Evolutionary conservation across 2,797 vertebrate species (phyloP).

Genomic region (Hyperoplus immaculatus): DNA sequence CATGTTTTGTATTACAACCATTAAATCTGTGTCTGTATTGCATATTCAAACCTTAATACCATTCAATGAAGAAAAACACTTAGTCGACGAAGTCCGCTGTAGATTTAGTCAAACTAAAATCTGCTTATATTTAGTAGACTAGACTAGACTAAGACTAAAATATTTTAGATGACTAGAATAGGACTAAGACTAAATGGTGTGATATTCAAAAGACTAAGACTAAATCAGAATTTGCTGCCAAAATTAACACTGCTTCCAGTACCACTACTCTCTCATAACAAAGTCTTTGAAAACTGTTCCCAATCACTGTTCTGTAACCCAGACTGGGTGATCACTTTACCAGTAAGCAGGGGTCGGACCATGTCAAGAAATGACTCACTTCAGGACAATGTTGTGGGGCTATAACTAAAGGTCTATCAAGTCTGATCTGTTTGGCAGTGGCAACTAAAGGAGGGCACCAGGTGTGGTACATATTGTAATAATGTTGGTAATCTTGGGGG

Average conservation of each 20-base stretch:
- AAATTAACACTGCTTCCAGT: neutral
- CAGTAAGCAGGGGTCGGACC: constrained; percentile 15
- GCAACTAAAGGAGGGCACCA: neutral
- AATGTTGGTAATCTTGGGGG: neutral
- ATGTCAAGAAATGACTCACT: constrained; percentile 37
- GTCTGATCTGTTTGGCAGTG: constrained; percentile 21
- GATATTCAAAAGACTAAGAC: too few species aligned
- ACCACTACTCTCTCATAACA: neutral
- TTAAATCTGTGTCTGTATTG: too few species aligned
- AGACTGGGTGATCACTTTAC: constrained; percentile 21
- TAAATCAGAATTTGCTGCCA: too few species aligned
- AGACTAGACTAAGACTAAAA: too few species aligned
- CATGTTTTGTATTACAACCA: too few species aligned
- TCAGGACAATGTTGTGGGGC: constrained; percentile 16
- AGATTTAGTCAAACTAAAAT: too few species aligned
- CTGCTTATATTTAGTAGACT: too few species aligned
- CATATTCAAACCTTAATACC: too few species aligned
- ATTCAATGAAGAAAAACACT: too few species aligned
- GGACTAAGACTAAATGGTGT: too few species aligned
- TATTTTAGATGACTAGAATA: too few species aligned
- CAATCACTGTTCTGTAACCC: constrained; percentile 5
- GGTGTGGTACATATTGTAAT: neutral
- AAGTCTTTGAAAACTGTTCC: constrained; percentile 36
- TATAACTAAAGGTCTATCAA: constrained; percentile 1
- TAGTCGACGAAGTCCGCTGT: too few species aligned